These are phyloP conservation scores for Phthorimaea operculella DNA, from an alignment of 1,140 invertebrate species.

Conservation along the genomic window DNA sequence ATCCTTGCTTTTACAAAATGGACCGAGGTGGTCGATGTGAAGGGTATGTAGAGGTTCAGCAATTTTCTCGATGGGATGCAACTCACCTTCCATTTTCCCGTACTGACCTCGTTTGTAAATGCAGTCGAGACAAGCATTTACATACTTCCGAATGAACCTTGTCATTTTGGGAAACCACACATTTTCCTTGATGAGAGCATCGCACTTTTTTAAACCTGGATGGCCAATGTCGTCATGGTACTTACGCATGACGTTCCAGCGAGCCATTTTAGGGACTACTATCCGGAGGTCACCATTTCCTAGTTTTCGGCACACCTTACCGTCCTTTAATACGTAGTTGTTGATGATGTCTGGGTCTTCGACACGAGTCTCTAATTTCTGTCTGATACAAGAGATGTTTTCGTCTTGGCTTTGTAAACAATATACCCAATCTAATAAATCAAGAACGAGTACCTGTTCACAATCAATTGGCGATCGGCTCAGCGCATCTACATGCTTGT, in stretches of 20 bases:
- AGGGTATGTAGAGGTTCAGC: constrained; percentile 11
- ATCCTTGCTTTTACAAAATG: constrained; percentile 11
- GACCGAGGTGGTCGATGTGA: constrained; percentile 23
- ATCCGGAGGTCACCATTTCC: background rate
- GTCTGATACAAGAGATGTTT: background rate
- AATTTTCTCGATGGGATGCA: constrained; percentile 15
- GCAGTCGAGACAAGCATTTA: background rate
- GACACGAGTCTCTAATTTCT: background rate
- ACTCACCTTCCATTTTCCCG: background rate
- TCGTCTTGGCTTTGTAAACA: background rate
- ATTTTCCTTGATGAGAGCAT: no score
- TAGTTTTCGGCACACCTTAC: background rate
- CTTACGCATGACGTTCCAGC: background rate
- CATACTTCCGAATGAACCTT: background rate
- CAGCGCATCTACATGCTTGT: constrained; percentile 23
- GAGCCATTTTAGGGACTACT: background rate
- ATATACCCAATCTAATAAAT: background rate
- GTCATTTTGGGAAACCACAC: background rate
- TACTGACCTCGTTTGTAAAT: background rate
- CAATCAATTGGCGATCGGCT: background rate
- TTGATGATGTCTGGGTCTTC: background rate
- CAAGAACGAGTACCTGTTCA: background rate
- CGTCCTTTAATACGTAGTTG: background rate
- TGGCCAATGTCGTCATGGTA: background rate
- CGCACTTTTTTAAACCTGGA: background rate